Conservation (phyloP, 2,797 vertebrate genomes). For the Anomalospiza imberbis region DNA sequence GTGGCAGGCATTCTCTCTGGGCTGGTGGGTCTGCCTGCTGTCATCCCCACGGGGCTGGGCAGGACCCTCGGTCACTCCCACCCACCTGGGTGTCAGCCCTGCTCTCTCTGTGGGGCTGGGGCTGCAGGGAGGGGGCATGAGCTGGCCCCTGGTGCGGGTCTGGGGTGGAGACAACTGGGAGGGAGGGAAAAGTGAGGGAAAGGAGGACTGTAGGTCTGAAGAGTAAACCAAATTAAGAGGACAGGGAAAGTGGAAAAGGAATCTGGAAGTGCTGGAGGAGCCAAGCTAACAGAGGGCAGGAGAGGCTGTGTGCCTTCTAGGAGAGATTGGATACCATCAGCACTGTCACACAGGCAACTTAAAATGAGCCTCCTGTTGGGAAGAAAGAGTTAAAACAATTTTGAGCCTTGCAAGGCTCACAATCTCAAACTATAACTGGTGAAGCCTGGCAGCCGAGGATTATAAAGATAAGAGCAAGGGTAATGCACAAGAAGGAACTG, state of each 20-base stretch:
- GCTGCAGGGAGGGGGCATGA: not conserved
- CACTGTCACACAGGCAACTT: not conserved
- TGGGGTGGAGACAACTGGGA: not conserved
- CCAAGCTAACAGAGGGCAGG: not conserved
- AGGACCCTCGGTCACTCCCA: rapidly evolving
- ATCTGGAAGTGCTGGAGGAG: not conserved
- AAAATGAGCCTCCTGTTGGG: not conserved
- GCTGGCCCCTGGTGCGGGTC: rapidly evolving
- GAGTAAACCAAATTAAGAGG: not conserved
- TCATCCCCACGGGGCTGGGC: rapidly evolving
- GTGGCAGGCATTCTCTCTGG: not conserved
- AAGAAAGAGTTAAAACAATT: not conserved
- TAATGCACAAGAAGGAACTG: not conserved
- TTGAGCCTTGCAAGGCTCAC: not conserved
- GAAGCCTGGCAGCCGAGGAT: not conserved
- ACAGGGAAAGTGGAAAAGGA: not conserved
- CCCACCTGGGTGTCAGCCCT: rapidly evolving
- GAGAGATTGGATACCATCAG: not conserved
- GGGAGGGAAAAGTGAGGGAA: not conserved
- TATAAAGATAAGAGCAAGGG: not conserved
- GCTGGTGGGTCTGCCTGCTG: not conserved
- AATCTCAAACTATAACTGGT: not conserved
- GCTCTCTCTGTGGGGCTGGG: rapidly evolving
- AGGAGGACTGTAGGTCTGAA: not conserved
- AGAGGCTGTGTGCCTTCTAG: rapidly evolving